Evolutionary conservation across 2,888 invertebrate species (phyloP), one percentile per base, ranked within the genome.

Genomic region (Dynastes tityus): DNA sequence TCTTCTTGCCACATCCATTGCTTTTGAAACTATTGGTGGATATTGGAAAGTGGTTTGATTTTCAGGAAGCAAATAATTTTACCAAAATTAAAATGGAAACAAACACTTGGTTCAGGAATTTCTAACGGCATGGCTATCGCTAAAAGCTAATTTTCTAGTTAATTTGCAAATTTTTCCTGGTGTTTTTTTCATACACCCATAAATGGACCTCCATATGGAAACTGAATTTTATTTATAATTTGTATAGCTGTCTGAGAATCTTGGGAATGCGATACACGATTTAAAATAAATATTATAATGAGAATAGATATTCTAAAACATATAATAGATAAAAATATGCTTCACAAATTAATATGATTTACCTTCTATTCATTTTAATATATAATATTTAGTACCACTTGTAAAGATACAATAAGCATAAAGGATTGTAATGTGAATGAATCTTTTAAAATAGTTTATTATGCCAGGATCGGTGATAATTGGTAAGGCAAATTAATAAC

Each of bases 71-170:
- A 87, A 88, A 88, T 93, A 94, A 85, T 92, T 93, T n/a, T n/a
- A n/a, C n/a, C 94, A 85, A 94, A 93, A 88, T 94, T 94, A 85
- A 93, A 94, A n/a, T n/a, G 0, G 94, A 93, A 71, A 94, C 88
- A 83, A 93, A 94, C 8, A 94, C 92, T 85, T 82, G 92, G 91
- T 81, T 92, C 91, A 0, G 93, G 92, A 6, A 93, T 89, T 82
- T 93, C 93, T 32, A 94, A 87, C 0, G 94, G 94, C 55, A 94
- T 91, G 0, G 94, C 93, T 80, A 94, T 90, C 0, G 94, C 94
- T 13, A 93, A 84, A 29, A 92, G 88, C 94, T 94, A 27, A 22
- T 58, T 61, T 27, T 29, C 37, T 11, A 67, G 80, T 80, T 81
- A 77, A 63, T 55, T 75, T 63, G 27, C 55, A 37, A 58, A 73